Percentiles rank a stretch among this genome's conserved stretches.
phyloP scores from a whole-genome alignment of 2,888 invertebrate species.

The Chironomus tentans region DNA sequence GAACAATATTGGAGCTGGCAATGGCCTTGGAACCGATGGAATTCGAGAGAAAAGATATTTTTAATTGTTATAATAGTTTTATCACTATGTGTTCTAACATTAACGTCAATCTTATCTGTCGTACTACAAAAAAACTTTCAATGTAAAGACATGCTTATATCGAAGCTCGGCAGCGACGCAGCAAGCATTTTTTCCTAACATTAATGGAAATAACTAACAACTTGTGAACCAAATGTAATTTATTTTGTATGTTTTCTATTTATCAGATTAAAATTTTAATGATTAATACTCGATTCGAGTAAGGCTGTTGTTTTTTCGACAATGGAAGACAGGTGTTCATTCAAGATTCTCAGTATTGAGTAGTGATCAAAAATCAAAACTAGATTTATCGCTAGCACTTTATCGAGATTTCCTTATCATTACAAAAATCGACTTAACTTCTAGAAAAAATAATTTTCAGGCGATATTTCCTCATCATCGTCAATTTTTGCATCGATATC shows the following conservation, averaged over 20 bases:
- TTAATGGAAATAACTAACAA: neutral
- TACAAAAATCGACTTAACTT: neutral
- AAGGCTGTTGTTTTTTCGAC: too few relatives aligned
- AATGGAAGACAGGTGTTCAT: too few relatives aligned
- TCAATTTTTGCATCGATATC: neutral
- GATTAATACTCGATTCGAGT: too few relatives aligned
- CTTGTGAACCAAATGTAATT: neutral
- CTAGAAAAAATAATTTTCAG: slow-evolving; percentile 7
- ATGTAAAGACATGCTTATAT: neutral
- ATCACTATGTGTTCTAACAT: slow-evolving; percentile 4
- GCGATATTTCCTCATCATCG: neutral
- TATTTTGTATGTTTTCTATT: neutral
- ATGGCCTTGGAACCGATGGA: slow-evolving; percentile 15
- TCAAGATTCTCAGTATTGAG: too few relatives aligned
- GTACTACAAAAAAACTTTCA: neutral
- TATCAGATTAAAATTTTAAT: neutral
- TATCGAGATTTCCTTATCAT: too few relatives aligned
- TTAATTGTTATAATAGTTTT: slow-evolving; percentile 14
- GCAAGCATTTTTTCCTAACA: neutral
- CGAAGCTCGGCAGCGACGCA: neutral
- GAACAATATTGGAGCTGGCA: slow-evolving; percentile 21
- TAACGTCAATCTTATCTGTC: neutral
- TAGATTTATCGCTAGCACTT: too few relatives aligned
- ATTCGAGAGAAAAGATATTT: slow-evolving; percentile 13
- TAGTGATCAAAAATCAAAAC: too few relatives aligned